Evolutionary conservation across 2,113 vertebrate genomes (phyloP).

Genomic region (Nibea albiflora): DNA sequence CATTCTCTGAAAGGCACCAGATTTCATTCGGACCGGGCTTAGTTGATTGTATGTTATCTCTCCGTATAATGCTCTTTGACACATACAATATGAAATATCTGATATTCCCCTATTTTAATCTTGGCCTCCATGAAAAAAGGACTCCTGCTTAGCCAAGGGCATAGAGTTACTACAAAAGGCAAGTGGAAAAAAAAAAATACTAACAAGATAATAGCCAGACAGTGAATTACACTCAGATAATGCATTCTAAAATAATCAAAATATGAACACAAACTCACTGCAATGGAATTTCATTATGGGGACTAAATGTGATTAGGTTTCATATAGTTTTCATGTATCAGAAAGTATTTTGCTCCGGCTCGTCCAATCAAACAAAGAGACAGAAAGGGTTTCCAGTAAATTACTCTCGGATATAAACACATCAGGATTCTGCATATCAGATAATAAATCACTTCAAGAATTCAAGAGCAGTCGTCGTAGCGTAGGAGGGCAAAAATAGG

Average conservation of each 20-base stretch:
- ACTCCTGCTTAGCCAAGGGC: conserved; percentile 71
- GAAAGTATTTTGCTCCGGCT: conserved; percentile 72
- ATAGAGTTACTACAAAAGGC: conserved; percentile 60
- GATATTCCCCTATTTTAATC: conserved; percentile 76
- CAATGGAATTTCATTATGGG: conserved; percentile 80
- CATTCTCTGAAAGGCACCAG: conserved; percentile 63
- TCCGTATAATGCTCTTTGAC: conserved; percentile 70
- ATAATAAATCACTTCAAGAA: conserved; percentile 75
- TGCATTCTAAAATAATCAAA: conserved; percentile 83
- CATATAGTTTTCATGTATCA: conserved; percentile 76
- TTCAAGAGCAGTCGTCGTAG: conserved; percentile 65
- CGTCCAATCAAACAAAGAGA: conserved; percentile 77
- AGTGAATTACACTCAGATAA: conserved; percentile 79
- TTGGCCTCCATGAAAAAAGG: conserved; percentile 55
- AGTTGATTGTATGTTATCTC: conserved; percentile 56
- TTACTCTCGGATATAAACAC: conserved; percentile 80
- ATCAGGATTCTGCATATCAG: conserved; percentile 76
- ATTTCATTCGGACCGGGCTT: conserved; percentile 58
- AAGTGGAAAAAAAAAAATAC: conserved; percentile 54
- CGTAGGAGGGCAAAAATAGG: conserved; percentile 78
- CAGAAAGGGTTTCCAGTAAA: conserved; percentile 77
- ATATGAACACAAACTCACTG: conserved; percentile 79
- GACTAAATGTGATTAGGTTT: conserved; percentile 80
- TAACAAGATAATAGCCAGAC: conserved; percentile 78
- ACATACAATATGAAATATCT: conserved; percentile 66